A percentile compares a stretch with the other conserved stretches of the same genome.
These are phyloP conservation scores for Cheiracanthium punctorium DNA, from an alignment of 2,888 invertebrate genomes.

Conservation along the genomic window DNA sequence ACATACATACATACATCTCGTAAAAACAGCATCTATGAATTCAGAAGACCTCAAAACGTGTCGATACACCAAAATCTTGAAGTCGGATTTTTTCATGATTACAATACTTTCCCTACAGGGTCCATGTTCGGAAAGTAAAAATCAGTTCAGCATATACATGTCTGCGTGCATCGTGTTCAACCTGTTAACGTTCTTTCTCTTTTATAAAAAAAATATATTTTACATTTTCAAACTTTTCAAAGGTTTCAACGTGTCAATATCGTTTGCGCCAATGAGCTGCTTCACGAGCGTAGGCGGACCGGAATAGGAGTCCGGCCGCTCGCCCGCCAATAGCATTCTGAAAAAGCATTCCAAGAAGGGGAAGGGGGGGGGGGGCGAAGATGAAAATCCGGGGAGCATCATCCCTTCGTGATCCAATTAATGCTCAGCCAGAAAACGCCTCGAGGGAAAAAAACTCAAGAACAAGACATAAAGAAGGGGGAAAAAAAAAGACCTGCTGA, in stretches of 20 bases:
- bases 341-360: conserved; percentile 23
- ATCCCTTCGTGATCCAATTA: conserved; percentile 66
- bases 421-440: conserved; percentile 61
- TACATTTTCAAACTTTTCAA: background rate
- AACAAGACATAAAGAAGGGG: conserved; percentile 48
- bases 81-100: too few relatives aligned
- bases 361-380: conserved; percentile 20
- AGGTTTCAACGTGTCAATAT: background rate
- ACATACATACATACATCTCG: too few relatives aligned
- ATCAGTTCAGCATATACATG: too few relatives aligned
- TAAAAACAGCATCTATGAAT: too few relatives aligned
- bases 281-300: conserved; percentile 28
- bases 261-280: conserved; percentile 1
- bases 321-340: conserved; percentile 43
- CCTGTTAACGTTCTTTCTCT: too few relatives aligned
- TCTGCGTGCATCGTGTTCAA: too few relatives aligned
- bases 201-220: too few relatives aligned
- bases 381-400: conserved; percentile 10
- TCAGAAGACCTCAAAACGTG: too few relatives aligned
- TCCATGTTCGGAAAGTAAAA: too few relatives aligned
- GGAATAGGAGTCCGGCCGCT: conserved; percentile 33
- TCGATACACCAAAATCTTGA: too few relatives aligned
- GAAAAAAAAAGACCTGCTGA: conserved; percentile 40
- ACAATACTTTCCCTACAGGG: too few relatives aligned
- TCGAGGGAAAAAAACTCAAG: conserved; percentile 30